Evolutionary conservation across 2,888 invertebrate species (phyloP).

Genomic region (Dimorphilus gyrociliatus): DNA sequence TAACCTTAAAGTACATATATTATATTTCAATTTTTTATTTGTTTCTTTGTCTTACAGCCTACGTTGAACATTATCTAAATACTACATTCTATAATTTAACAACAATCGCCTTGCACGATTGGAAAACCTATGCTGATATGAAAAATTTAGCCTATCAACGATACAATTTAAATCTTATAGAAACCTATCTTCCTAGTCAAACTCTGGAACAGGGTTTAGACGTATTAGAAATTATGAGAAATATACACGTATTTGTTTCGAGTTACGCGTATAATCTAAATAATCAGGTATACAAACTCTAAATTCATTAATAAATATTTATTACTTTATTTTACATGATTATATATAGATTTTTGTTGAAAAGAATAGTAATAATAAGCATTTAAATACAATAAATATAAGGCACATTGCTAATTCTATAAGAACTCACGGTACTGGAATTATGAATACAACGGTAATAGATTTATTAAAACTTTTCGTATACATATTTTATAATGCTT

Average conservation of each 20-base stretch:
- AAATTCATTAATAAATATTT: constrained; percentile 1
- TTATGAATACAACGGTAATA: constrained; percentile 74
- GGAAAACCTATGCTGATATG: constrained; percentile 95
- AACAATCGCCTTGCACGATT: constrained; percentile 87
- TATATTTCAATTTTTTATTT: constrained; percentile 1
- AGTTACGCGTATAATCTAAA: constrained; percentile 87
- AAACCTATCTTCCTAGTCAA: constrained; percentile 84
- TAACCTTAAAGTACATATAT: background rate
- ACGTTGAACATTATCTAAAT: constrained; percentile 75
- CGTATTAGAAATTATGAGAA: constrained; percentile 88
- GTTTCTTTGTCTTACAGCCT: constrained; percentile 25
- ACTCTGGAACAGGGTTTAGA: constrained; percentile 92
- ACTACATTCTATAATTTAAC: constrained; percentile 91
- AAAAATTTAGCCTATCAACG: constrained; percentile 70
- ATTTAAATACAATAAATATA: constrained; percentile 84
- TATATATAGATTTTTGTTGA: constrained; percentile 61
- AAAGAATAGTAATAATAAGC: constrained; percentile 71
- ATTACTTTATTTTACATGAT: background rate
- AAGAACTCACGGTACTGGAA: constrained; percentile 85
- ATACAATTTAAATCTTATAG: constrained; percentile 61
- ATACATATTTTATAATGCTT: constrained; percentile 1
- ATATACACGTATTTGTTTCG: constrained; percentile 81
- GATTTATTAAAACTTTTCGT: background rate
- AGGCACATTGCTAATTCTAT: constrained; percentile 90
- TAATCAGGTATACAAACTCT: constrained; percentile 48